Evolutionary conservation across 2,888 invertebrate genomes (phyloP).

Genomic region (Furcula furcula): DNA sequence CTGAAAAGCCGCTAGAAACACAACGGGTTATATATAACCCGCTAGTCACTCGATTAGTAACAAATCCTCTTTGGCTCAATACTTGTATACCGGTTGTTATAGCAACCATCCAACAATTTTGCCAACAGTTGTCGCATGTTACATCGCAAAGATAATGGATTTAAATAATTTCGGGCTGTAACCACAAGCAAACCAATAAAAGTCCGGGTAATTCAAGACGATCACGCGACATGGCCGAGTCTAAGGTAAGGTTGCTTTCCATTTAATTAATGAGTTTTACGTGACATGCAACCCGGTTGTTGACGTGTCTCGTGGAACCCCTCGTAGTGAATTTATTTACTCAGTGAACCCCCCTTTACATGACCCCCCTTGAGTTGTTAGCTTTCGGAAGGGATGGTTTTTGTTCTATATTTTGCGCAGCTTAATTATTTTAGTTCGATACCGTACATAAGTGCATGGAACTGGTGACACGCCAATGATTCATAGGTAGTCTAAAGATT

Average conservation of each 20-base stretch:
- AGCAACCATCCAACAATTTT: conserved; percentile 46
- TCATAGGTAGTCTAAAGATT: too few species aligned
- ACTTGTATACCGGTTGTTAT: conserved; percentile 50
- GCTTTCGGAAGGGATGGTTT: too few species aligned
- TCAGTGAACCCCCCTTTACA: too few species aligned
- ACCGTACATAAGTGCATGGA: too few species aligned
- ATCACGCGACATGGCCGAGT: conserved; percentile 73
- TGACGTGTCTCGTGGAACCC: conserved; percentile 15
- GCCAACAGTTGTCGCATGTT: conserved; percentile 56
- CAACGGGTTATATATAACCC: too few species aligned
- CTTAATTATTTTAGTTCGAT: too few species aligned
- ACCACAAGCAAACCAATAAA: conserved; percentile 70
- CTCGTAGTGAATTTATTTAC: too few species aligned
- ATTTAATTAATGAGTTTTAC: conserved; percentile 65
- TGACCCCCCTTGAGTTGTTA: conserved; percentile 17
- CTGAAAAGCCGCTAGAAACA: conserved; percentile 13
- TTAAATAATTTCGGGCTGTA: conserved; percentile 68
- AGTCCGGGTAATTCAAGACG: conserved; percentile 56
- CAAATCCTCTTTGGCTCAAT: too few species aligned
- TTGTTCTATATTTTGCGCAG: too few species aligned
- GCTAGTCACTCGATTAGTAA: too few species aligned
- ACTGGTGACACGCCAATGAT: too few species aligned
- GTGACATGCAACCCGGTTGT: conserved; percentile 56
- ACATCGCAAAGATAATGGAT: conserved; percentile 58
- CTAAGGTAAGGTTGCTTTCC: conserved; percentile 60